phyloP scores from a whole-genome alignment of 2,888 invertebrate genomes.

The Phlogophora meticulosa region DNA sequence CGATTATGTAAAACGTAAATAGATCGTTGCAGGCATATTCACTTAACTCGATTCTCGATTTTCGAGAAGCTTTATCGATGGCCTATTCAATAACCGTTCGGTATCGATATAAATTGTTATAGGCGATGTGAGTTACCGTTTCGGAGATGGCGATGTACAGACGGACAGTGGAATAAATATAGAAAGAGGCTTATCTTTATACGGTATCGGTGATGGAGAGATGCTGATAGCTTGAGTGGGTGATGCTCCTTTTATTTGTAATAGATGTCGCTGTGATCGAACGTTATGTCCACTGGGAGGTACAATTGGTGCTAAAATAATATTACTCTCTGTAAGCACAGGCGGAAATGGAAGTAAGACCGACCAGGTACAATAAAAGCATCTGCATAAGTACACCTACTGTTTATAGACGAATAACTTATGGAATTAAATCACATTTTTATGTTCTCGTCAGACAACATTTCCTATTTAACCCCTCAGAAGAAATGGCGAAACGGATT shows the following conservation, averaged over 20 bases:
- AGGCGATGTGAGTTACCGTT: conserved; percentile 87
- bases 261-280: conserved; percentile 60
- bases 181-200: conserved; percentile 82
- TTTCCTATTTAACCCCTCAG: too few relatives aligned
- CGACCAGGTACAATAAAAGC: conserved; percentile 14
- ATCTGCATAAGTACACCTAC: conserved; percentile 4
- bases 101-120: conserved; percentile 88
- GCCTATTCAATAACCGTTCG: conserved; percentile 85
- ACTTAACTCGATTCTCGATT: conserved; percentile 73
- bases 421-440: too few relatives aligned
- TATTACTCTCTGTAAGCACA: conserved; percentile 18
- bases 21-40: conserved; percentile 66
- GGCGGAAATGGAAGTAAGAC: not conserved
- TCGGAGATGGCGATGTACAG: conserved; percentile 84
- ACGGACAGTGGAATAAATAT: conserved; percentile 87
- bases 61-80: conserved; percentile 81
- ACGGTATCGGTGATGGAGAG: conserved; percentile 81
- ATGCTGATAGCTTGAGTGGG: conserved; percentile 79
- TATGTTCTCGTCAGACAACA: too few relatives aligned
- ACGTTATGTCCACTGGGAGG: conserved; percentile 35
- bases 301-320: conserved; percentile 37
- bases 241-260: conserved; percentile 73
- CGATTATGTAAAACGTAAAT: conserved; percentile 45
- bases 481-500: too few relatives aligned
- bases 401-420: not conserved